Evolutionary conservation across 2,797 vertebrate species (phyloP).

Genomic region (Gymnoscopelus microlampas): DNA sequence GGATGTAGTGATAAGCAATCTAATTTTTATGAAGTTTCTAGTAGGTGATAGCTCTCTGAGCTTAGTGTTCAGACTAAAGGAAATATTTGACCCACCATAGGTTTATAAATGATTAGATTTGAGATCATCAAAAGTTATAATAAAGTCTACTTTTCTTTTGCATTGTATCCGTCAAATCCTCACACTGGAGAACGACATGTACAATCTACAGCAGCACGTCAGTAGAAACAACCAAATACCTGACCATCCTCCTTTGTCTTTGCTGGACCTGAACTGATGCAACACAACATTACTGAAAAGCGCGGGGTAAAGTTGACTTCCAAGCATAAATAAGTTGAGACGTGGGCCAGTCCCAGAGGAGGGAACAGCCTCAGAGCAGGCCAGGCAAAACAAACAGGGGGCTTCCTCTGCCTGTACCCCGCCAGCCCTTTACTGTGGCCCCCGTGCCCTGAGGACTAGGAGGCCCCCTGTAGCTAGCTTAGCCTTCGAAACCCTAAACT

Average conservation of each 20-base stretch:
- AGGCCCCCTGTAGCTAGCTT: slow-evolving; percentile 29
- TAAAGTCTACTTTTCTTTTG: no score
- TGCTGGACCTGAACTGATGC: slow-evolving; percentile 1
- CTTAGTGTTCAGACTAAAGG: background rate
- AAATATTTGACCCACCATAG: background rate
- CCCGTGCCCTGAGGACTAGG: background rate
- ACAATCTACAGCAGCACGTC: background rate
- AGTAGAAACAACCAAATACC: slow-evolving; percentile 8
- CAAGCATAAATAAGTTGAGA: slow-evolving; percentile 61
- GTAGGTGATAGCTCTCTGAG: slow-evolving; percentile 20
- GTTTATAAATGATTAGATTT: background rate
- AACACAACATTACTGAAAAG: slow-evolving; percentile 27
- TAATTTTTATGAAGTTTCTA: slow-evolving; percentile 38
- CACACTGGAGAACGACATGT: no score
- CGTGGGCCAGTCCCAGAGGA: slow-evolving; percentile 33
- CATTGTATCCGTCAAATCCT: no score
- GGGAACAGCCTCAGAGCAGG: slow-evolving; percentile 37
- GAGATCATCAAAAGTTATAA: no score
- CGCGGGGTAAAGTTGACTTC: slow-evolving; percentile 41
- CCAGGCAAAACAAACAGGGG: slow-evolving; percentile 64
- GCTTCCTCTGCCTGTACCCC: slow-evolving; percentile 45
- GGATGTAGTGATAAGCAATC: slow-evolving; percentile 47
- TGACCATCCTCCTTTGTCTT: slow-evolving; percentile 5
- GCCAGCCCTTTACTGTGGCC: slow-evolving; percentile 13
- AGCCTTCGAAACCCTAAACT: slow-evolving; percentile 21